Conservation (phyloP, 2,797 vertebrate genomes). For the Eutrigla gurnardus region DNA sequence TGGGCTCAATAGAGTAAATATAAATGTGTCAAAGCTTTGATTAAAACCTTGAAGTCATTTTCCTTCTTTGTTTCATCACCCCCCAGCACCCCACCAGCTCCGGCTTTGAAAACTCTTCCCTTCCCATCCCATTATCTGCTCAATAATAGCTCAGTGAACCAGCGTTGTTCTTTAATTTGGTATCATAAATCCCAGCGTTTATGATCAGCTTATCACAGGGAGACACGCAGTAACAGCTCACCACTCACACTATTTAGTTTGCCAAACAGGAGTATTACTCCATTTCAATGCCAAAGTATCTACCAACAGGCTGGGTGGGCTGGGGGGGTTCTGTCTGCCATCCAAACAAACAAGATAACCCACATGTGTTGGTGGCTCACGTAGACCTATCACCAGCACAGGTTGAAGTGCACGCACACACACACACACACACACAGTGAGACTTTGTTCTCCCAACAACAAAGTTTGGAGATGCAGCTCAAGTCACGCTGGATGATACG, state of each 20-base stretch:
- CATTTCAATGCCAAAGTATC: conserved; percentile 57
- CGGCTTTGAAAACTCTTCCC: conserved; percentile 41
- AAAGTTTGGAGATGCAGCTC: conserved; percentile 56
- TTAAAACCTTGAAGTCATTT: conserved; percentile 39
- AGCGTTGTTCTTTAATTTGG: conserved; percentile 71
- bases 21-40: conserved; percentile 39
- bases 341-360: conserved; percentile 52
- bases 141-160: conserved; percentile 74
- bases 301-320: conserved; percentile 7
- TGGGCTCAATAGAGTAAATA: conserved; percentile 32
- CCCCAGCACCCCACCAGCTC: conserved; percentile 48
- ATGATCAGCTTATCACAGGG: conserved; percentile 76
- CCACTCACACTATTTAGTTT: conserved; percentile 58
- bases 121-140: conserved; percentile 49
- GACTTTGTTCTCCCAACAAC: conserved; percentile 49
- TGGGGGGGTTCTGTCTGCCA: conserved; percentile 10
- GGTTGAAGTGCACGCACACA: conserved; percentile 14
- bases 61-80: conserved; percentile 52
- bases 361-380: conserved; percentile 2
- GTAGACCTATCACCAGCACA: not conserved
- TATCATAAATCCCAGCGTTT: conserved; percentile 74
- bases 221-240: conserved; percentile 65
- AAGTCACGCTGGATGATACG: conserved; percentile 42
- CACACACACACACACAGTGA: not conserved
- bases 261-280: conserved; percentile 54